These are phyloP conservation scores for Congeria kusceri DNA, from an alignment of 2,888 invertebrate species.

Conservation along the genomic window DNA sequence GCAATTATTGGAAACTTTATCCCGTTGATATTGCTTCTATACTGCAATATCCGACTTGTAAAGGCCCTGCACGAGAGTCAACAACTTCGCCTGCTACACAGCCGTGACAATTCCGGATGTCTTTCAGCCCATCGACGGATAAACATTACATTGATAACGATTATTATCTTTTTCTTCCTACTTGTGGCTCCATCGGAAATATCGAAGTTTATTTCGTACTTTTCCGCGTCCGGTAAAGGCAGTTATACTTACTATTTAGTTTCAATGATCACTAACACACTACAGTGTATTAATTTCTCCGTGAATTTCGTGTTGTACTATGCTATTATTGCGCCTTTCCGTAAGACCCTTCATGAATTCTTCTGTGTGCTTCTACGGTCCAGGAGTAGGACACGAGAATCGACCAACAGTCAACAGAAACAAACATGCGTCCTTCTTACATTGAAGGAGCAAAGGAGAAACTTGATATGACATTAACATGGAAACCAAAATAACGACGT, in stretches of 20 bases:
- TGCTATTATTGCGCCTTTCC: slow-evolving; percentile 91
- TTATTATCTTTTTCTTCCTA: slow-evolving; percentile 79
- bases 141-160: slow-evolving; percentile 78
- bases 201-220: slow-evolving; percentile 70
- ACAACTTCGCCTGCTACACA: slow-evolving; percentile 72
- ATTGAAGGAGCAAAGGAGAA: slow-evolving; percentile 61
- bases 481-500: no score
- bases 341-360: slow-evolving; percentile 87
- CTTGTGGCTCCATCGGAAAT: slow-evolving; percentile 81
- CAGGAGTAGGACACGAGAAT: slow-evolving; percentile 55
- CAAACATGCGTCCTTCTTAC: slow-evolving; percentile 69
- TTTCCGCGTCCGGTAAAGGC: slow-evolving; percentile 29
- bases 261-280: slow-evolving; percentile 88
- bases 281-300: slow-evolving; percentile 91
- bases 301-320: slow-evolving; percentile 93
- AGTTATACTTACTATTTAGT: slow-evolving; percentile 67
- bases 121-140: slow-evolving; percentile 76
- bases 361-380: slow-evolving; percentile 58
- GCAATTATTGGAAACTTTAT: slow-evolving; percentile 76
- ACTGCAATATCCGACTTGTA: slow-evolving; percentile 78
- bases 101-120: slow-evolving; percentile 70
- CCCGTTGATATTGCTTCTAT: slow-evolving; percentile 73
- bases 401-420: slow-evolving; percentile 68
- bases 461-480: slow-evolving; percentile 32
- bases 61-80: slow-evolving; percentile 74